phyloP scores from a whole-genome alignment of 2,797 vertebrate species.

The Australoheros facetus region DNA sequence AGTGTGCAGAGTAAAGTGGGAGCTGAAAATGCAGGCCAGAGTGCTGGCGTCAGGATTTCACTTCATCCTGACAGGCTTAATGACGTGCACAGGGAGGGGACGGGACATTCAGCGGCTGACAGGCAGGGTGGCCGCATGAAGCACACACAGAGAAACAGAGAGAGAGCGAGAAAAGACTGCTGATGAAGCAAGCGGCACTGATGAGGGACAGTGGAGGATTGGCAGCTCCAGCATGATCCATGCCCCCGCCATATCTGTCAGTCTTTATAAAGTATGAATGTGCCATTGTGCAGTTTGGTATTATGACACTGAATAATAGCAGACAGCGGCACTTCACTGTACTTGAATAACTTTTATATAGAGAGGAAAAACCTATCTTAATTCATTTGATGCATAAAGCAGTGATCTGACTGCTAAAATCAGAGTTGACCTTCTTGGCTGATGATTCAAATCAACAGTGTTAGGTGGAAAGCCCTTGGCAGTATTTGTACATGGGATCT shows the following conservation, averaged over 20 bases:
- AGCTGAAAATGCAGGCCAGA: conserved; percentile 56
- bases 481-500: not conserved
- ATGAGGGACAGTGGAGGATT: conserved; percentile 43
- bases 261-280: conserved; percentile 21
- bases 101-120: conserved; percentile 59
- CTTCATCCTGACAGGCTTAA: conserved; percentile 71
- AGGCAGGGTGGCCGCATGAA: conserved; percentile 43
- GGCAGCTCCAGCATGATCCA: conserved; percentile 55
- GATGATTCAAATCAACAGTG: not conserved
- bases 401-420: not conserved
- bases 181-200: conserved; percentile 66
- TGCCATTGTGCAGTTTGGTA: conserved; percentile 8
- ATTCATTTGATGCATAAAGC: not conserved
- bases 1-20: conserved; percentile 20
- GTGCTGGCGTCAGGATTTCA: conserved; percentile 69
- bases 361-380: not conserved
- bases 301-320: not conserved
- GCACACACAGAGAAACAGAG: conserved; percentile 15
- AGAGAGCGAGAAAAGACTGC: conserved; percentile 53
- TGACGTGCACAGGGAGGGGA: conserved; percentile 62
- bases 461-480: no score
- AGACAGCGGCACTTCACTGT: not conserved
- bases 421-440: not conserved
- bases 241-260: conserved; percentile 40
- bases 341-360: not conserved